Evolutionary conservation across 2,797 vertebrate genomes (phyloP).

Genomic region (Sebastes dallii): DNA sequence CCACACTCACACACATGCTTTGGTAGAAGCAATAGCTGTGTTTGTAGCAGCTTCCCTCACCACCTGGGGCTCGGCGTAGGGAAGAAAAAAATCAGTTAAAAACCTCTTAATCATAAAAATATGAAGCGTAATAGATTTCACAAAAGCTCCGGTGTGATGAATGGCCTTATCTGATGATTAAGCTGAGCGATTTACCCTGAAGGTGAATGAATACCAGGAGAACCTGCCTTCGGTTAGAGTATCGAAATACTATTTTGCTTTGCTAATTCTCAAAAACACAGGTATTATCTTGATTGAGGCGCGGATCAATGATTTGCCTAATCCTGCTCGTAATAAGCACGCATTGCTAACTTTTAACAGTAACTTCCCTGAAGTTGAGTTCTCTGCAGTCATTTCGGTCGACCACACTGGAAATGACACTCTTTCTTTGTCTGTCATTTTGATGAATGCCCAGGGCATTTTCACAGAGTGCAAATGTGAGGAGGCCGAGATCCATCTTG

Average conservation of each 20-base stretch:
- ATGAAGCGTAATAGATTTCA: slow-evolving; percentile 66
- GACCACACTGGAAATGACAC: slow-evolving; percentile 50
- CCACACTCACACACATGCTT: slow-evolving; percentile 36
- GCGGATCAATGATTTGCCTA: slow-evolving; percentile 54
- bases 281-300: slow-evolving; percentile 47
- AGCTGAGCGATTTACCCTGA: slow-evolving; percentile 59
- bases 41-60: slow-evolving; percentile 44
- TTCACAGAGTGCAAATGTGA: slow-evolving; percentile 75
- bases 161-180: slow-evolving; percentile 69
- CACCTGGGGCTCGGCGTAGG: slow-evolving; percentile 61
- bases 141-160: slow-evolving; percentile 61
- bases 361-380: slow-evolving; percentile 30
- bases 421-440: slow-evolving; percentile 69
- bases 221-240: slow-evolving; percentile 13
- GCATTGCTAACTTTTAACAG: background rate
- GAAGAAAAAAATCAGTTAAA: slow-evolving; percentile 39
- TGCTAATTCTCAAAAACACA: slow-evolving; percentile 53
- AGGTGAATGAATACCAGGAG: slow-evolving; percentile 55
- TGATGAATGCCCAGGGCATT: slow-evolving; percentile 76
- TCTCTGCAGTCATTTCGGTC: slow-evolving; percentile 19
- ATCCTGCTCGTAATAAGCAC: slow-evolving; percentile 29
- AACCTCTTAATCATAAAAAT: slow-evolving; percentile 72
- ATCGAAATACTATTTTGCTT: slow-evolving; percentile 40
- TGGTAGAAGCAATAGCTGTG: slow-evolving; percentile 33
- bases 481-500: slow-evolving; percentile 84